These are phyloP conservation scores for Disparrhopalites patrizii DNA, from an alignment of 2,888 invertebrate species.

Conservation along the genomic window DNA sequence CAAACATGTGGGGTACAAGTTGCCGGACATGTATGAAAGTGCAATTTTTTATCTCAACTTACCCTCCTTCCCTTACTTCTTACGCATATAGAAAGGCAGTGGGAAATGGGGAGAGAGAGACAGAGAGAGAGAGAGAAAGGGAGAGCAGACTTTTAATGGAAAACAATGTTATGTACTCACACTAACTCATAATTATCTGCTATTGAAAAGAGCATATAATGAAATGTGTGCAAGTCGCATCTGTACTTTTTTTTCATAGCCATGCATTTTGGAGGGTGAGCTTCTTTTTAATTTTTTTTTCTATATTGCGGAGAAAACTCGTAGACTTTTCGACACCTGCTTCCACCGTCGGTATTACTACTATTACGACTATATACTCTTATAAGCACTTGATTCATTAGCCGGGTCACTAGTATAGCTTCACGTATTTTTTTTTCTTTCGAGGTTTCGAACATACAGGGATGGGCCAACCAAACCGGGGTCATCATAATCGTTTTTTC, in stretches of 20 bases:
- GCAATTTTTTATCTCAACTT: constrained; percentile 7
- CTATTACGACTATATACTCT: neutral
- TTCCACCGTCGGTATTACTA: neutral
- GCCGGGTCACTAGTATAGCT: constrained; percentile 7
- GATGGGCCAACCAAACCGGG: constrained; percentile 20
- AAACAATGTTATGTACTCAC: neutral
- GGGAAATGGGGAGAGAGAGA: neutral
- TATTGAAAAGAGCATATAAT: constrained; percentile 2
- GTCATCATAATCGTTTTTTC: neutral
- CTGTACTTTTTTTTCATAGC: no score
- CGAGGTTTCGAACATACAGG: no score
- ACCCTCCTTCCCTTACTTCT: neutral
- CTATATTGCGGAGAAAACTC: constrained; percentile 10
- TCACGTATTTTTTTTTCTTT: no score
- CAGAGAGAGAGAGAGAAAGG: neutral
- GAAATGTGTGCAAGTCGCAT: no score
- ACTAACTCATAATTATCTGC: neutral
- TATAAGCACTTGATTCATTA: constrained; percentile 5
- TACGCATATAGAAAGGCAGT: neutral
- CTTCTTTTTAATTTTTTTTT: neutral
- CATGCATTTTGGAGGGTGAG: neutral
- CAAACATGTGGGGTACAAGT: no score
- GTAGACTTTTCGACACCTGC: constrained; percentile 22
- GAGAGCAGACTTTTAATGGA: neutral
- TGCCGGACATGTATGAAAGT: constrained; percentile 19